phyloP scores from a whole-genome alignment of 2,113 vertebrate genomes.

The Spermophilus dauricus region DNA sequence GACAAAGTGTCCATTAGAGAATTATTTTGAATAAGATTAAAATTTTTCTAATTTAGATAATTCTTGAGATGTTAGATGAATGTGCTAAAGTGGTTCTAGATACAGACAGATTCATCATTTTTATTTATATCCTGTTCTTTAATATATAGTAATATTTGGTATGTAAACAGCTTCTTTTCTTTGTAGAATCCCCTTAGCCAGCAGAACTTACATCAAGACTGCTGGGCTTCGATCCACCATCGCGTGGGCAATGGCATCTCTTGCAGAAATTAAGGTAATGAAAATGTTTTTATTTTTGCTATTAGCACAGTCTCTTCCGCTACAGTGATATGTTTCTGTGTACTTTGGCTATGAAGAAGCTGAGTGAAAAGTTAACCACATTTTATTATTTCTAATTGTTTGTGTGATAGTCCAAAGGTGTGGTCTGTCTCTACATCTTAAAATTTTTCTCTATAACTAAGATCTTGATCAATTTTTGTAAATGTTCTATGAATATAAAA shows the following conservation, averaged over 20 bases:
- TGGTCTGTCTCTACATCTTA: background rate
- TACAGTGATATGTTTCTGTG: background rate
- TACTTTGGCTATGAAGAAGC: background rate
- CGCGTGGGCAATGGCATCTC: conserved; percentile 95
- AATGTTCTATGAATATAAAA: background rate
- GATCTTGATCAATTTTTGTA: conserved; percentile 36
- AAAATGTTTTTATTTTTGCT: background rate
- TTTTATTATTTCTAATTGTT: conserved; percentile 53
- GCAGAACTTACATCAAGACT: conserved; percentile 92
- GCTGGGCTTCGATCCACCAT: conserved; percentile 94
- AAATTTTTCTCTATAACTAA: background rate
- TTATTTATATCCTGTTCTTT: background rate
- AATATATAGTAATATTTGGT: background rate
- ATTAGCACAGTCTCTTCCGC: background rate
- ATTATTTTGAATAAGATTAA: conserved; percentile 18
- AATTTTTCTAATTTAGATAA: background rate
- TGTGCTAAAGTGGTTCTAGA: background rate
- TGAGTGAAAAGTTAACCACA: background rate
- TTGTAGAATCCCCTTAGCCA: conserved; percentile 92
- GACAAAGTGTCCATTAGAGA: background rate
- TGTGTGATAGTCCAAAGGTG: background rate
- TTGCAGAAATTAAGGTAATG: conserved; percentile 93
- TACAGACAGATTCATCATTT: background rate
- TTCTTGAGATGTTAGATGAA: background rate
- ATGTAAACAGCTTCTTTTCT: background rate